phyloP scores from a whole-genome alignment of 2,797 vertebrate species.

The Pangasius larnaudii region DNA sequence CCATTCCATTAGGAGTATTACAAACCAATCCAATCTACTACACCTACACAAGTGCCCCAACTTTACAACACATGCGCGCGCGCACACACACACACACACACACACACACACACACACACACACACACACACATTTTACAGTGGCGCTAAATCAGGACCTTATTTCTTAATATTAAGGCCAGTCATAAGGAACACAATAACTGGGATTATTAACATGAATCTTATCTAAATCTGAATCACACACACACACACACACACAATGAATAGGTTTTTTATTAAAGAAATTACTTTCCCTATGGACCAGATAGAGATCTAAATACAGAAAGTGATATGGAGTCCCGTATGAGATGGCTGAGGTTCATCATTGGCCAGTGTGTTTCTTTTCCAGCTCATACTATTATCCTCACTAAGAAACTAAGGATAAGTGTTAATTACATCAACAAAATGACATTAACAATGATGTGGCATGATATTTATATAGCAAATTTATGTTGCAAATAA shows the following conservation, averaged over 20 bases:
- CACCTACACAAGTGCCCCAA: slow-evolving; percentile 26
- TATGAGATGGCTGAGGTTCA: neutral
- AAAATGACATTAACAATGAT: no score
- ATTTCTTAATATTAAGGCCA: neutral
- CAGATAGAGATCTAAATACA: slow-evolving; percentile 27
- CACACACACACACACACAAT: slow-evolving; percentile 4
- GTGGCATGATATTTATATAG: no score
- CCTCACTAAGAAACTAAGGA: neutral
- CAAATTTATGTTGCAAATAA: neutral
- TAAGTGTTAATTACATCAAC: no score
- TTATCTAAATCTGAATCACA: neutral
- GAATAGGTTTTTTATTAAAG: slow-evolving; percentile 57
- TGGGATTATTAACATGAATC: slow-evolving; percentile 7
- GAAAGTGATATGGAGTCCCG: neutral
- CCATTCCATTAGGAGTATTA: slow-evolving; percentile 67
- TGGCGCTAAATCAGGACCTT: slow-evolving; percentile 20
- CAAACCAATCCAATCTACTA: slow-evolving; percentile 61
- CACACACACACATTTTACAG: slow-evolving; percentile 8
- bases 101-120: neutral
- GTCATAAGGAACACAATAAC: slow-evolving; percentile 7
- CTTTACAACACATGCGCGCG: slow-evolving; percentile 1
- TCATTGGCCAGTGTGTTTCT: neutral
- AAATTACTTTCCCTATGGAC: neutral
- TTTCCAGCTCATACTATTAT: neutral
- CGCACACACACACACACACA: slow-evolving; percentile 27